Evolutionary conservation across 2,113 vertebrate species (phyloP).

Genomic region (Calyptommatus sinebrachiatus): DNA sequence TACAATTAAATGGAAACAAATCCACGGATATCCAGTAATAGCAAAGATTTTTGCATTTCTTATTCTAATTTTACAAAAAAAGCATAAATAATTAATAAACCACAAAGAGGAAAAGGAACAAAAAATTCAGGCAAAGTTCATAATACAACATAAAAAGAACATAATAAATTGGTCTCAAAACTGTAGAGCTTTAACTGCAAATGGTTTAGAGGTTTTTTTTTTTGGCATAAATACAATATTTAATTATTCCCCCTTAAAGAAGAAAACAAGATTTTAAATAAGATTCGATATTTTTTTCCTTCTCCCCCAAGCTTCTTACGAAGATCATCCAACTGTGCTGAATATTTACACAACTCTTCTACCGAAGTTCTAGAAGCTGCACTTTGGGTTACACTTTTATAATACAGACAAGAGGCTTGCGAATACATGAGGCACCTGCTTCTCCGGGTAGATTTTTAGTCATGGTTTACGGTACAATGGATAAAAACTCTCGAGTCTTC

Average conservation of each 20-base stretch:
- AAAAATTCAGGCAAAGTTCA: background rate
- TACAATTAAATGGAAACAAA: background rate
- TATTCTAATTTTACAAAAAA: too few relatives aligned
- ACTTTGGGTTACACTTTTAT: background rate
- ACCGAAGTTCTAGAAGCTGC: too few relatives aligned
- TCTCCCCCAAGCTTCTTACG: background rate
- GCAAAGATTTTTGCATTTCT: too few relatives aligned
- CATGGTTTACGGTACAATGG: constrained; percentile 24
- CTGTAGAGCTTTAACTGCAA: background rate
- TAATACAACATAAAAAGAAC: too few relatives aligned
- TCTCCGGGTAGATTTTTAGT: constrained; percentile 16
- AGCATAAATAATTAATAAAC: background rate
- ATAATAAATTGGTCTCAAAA: too few relatives aligned
- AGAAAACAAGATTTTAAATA: background rate
- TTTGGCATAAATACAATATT: too few relatives aligned
- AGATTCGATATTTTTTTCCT: background rate
- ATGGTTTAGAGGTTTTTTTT: background rate
- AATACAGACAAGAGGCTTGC: constrained; percentile 3
- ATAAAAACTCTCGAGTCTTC: constrained; percentile 23
- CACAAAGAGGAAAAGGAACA: background rate
- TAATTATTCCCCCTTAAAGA: background rate
- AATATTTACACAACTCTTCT: background rate
- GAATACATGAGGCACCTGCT: background rate
- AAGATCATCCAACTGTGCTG: background rate
- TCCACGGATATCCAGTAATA: background rate